Percentiles rank a stretch among this genome's conserved stretches.
These are phyloP conservation scores for Ochropacha duplaris DNA, from an alignment of 2,888 invertebrate genomes.

Conservation along the genomic window DNA sequence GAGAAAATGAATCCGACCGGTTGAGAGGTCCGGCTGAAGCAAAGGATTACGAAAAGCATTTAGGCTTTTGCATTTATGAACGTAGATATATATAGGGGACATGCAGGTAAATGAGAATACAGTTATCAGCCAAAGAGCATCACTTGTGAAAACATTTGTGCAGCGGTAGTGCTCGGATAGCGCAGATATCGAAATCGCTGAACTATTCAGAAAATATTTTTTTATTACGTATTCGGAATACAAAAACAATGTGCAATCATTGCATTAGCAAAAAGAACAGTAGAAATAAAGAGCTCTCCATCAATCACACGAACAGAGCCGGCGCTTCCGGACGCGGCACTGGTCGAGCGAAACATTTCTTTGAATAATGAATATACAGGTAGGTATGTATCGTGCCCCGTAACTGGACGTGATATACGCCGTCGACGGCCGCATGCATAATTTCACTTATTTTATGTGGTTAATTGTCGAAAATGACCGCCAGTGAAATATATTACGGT, in stretches of 20 bases:
- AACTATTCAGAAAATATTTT: neutral
- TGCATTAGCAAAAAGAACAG: constrained; percentile 59
- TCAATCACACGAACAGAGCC: constrained; percentile 80
- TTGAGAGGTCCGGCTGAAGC: constrained; percentile 63
- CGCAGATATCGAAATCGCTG: neutral
- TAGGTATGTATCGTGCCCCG: constrained; percentile 78
- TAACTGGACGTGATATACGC: constrained; percentile 83
- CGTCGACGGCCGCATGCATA: constrained; percentile 83
- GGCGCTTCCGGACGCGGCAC: constrained; percentile 72
- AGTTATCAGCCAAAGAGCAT: neutral
- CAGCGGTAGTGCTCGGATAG: neutral
- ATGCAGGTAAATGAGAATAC: neutral
- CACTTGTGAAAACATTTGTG: neutral
- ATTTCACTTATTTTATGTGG: constrained; percentile 83
- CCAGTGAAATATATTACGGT: constrained; percentile 79
- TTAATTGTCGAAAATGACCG: constrained; percentile 84
- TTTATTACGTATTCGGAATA: neutral
- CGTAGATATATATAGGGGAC: constrained; percentile 1
- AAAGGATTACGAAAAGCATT: constrained; percentile 30
- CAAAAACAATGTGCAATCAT: constrained; percentile 37
- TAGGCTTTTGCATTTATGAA: constrained; percentile 25
- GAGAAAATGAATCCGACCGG: constrained; percentile 79
- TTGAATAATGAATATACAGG: constrained; percentile 81
- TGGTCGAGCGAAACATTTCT: constrained; percentile 81
- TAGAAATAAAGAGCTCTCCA: constrained; percentile 75